These are phyloP conservation scores for Monopterus albus DNA, from an alignment of 2,113 vertebrate species.

Conservation along the genomic window DNA sequence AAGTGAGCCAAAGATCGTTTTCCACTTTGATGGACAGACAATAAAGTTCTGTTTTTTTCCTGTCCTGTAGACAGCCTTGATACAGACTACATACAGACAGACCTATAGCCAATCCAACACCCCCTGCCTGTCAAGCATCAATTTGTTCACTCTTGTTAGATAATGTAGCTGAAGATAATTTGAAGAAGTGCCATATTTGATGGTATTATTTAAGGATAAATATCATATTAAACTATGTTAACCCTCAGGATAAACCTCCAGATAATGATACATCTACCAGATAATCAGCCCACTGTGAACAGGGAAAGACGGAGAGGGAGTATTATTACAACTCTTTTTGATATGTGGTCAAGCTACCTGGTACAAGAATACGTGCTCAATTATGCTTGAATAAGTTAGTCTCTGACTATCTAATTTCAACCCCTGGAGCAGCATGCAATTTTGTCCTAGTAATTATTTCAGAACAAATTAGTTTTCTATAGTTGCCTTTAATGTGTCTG, in stretches of 20 bases:
- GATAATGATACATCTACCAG: slow-evolving; percentile 22
- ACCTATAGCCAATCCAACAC: neutral
- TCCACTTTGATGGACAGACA: too few relatives aligned
- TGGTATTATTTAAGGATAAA: slow-evolving; percentile 24
- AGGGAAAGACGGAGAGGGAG: neutral
- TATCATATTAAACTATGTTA: slow-evolving; percentile 29
- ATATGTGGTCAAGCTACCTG: slow-evolving; percentile 56
- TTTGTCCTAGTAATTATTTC: slow-evolving; percentile 79
- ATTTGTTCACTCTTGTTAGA: neutral
- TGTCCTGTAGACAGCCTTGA: too few relatives aligned
- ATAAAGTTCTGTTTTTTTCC: too few relatives aligned
- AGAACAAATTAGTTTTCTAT: slow-evolving; percentile 80
- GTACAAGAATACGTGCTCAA: slow-evolving; percentile 63
- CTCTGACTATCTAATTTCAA: slow-evolving; percentile 80
- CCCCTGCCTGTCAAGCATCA: neutral
- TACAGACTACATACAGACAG: neutral
- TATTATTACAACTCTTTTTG: slow-evolving; percentile 39
- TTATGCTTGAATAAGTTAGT: slow-evolving; percentile 73
- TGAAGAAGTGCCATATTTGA: neutral
- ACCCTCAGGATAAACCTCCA: slow-evolving; percentile 27
- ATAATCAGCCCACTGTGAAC: slow-evolving; percentile 24
- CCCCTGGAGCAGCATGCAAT: slow-evolving; percentile 69
- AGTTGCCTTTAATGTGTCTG: slow-evolving; percentile 79
- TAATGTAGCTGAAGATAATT: neutral
- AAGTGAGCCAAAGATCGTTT: too few relatives aligned